A percentile compares a stretch with the other conserved stretches of the same genome.
Conservation (phyloP, 2,888 invertebrate genomes). For the Craniophora ligustri region DNA sequence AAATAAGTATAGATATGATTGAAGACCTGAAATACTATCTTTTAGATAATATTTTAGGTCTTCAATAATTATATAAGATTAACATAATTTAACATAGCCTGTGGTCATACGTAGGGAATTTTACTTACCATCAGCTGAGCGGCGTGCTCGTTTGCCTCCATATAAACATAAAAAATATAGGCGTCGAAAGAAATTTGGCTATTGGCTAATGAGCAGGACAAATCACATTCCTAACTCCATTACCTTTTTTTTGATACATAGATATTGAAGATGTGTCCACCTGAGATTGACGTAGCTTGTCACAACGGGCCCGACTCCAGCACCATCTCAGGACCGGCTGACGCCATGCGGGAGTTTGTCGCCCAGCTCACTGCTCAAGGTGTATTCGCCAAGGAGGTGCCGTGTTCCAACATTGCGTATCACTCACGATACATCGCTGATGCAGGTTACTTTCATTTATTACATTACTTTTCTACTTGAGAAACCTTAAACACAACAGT, state of each 20-base stretch:
- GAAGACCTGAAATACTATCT: background rate
- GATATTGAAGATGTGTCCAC: constrained; percentile 80
- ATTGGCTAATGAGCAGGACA: too few species aligned
- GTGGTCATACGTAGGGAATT: too few species aligned
- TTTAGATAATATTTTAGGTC: too few species aligned
- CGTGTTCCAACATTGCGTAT: constrained; percentile 95
- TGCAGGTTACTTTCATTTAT: constrained; percentile 77
- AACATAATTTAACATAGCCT: too few species aligned
- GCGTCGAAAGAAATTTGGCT: too few species aligned
- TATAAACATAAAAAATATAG: too few species aligned
- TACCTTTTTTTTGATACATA: constrained; percentile 53
- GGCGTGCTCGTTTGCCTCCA: too few species aligned
- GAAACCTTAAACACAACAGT: constrained; percentile 26
- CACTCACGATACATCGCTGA: constrained; percentile 94
- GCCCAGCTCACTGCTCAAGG: constrained; percentile 70
- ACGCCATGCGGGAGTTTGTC: constrained; percentile 89
- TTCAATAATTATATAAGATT: too few species aligned
- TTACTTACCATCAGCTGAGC: too few species aligned
- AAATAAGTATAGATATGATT: too few species aligned
- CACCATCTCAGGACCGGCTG: constrained; percentile 93
- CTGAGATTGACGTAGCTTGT: constrained; percentile 92
- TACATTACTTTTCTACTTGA: background rate
- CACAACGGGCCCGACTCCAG: constrained; percentile 93
- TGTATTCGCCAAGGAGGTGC: constrained; percentile 79
- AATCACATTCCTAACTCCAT: too few species aligned